Evolutionary conservation across 2,797 vertebrate species (phyloP).

Genomic region (Glossophaga mutica): DNA sequence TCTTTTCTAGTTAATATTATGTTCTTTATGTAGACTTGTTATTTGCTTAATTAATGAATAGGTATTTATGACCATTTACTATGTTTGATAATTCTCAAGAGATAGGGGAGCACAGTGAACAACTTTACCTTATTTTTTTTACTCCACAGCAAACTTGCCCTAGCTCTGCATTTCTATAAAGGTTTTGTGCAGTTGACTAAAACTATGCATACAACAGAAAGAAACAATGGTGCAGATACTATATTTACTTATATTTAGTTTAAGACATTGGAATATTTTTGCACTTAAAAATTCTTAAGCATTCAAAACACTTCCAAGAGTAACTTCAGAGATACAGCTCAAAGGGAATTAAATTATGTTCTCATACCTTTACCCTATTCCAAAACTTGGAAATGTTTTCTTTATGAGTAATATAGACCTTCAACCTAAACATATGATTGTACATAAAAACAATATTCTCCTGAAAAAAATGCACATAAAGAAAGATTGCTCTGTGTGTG

Average conservation of each 20-base stretch:
- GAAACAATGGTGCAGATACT: not conserved
- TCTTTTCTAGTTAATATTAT: not conserved
- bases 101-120: not conserved
- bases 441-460: not conserved
- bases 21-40: not conserved
- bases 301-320: not conserved
- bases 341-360: not conserved
- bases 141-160: fast-evolving
- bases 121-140: fast-evolving
- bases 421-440: not conserved
- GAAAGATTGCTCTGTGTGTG: not conserved
- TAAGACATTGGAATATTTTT: not conserved
- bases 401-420: not conserved
- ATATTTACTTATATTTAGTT: not conserved
- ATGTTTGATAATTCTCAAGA: not conserved
- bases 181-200: not conserved
- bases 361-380: not conserved
- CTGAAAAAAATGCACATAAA: not conserved
- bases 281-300: not conserved
- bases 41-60: not conserved
- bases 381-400: not conserved
- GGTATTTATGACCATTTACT: not conserved
- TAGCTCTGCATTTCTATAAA: not conserved
- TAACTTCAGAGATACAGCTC: not conserved
- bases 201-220: not conserved